Percentiles rank a stretch among this genome's conserved stretches.
These are phyloP conservation scores for Phoebastria nigripes DNA, from an alignment of 2,797 vertebrate genomes.

Conservation along the genomic window DNA sequence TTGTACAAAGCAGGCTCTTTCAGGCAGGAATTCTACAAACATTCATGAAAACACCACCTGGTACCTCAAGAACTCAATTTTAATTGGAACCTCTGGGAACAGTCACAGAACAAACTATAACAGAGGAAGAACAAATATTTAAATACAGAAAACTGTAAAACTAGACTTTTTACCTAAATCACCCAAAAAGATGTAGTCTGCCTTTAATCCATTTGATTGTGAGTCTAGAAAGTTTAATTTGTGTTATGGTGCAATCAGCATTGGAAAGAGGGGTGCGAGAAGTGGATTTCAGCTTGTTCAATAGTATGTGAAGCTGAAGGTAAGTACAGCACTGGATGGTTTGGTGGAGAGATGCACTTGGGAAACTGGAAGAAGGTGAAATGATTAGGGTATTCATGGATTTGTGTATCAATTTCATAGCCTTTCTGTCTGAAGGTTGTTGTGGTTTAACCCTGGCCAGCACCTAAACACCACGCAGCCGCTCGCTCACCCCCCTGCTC, in stretches of 20 bases:
- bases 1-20: not conserved
- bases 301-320: not conserved
- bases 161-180: not conserved
- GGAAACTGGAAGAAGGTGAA: not conserved
- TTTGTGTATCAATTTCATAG: not conserved
- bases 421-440: not conserved
- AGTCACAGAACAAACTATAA: not conserved
- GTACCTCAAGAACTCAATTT: not conserved
- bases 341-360: not conserved
- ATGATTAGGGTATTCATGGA: not conserved
- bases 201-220: not conserved
- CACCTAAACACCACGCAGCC: too few species aligned
- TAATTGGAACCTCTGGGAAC: slow-evolving; percentile 21
- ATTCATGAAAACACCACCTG: not conserved
- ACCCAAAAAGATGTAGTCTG: not conserved
- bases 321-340: not conserved
- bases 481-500: too few species aligned
- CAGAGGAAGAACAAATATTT: not conserved
- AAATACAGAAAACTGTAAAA: not conserved
- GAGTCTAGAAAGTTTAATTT: not conserved
- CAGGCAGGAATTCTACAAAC: not conserved
- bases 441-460: too few species aligned
- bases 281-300: not conserved
- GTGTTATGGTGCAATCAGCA: not conserved
- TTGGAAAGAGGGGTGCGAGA: not conserved